Conservation (phyloP, 2,113 vertebrate species). For the Typhlomys cinereus region DNA sequence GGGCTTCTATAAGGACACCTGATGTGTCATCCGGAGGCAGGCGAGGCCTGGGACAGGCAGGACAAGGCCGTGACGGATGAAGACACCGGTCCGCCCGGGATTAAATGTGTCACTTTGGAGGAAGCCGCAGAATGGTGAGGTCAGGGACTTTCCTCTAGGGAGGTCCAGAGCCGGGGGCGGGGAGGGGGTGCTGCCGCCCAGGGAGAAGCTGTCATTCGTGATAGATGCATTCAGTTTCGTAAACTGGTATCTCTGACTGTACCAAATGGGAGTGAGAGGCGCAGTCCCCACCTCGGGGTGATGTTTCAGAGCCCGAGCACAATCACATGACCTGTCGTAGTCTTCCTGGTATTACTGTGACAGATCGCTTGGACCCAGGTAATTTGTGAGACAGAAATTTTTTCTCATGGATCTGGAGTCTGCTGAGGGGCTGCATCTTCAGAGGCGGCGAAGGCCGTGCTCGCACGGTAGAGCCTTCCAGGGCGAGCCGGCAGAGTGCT, state of each 20-base stretch:
- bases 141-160: background rate
- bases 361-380: background rate
- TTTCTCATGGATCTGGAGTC: background rate
- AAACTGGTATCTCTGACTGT: background rate
- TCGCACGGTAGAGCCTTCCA: background rate
- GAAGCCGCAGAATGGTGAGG: background rate
- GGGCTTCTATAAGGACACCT: background rate
- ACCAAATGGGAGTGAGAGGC: fast-evolving
- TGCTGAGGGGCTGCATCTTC: background rate
- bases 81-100: background rate
- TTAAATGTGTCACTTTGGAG: background rate
- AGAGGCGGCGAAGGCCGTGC: background rate
- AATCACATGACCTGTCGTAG: too few relatives aligned
- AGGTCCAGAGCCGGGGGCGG: background rate
- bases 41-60: background rate
- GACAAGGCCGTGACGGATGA: background rate
- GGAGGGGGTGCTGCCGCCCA: too few relatives aligned
- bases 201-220: background rate
- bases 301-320: background rate
- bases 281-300: background rate
- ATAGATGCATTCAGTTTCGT: background rate
- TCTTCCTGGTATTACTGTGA: background rate
- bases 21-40: background rate
- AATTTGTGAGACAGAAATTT: background rate
- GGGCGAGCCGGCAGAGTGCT: background rate